phyloP scores from a whole-genome alignment of 1,140 invertebrate species.

The Aphaenogaster ashmeadi region DNA sequence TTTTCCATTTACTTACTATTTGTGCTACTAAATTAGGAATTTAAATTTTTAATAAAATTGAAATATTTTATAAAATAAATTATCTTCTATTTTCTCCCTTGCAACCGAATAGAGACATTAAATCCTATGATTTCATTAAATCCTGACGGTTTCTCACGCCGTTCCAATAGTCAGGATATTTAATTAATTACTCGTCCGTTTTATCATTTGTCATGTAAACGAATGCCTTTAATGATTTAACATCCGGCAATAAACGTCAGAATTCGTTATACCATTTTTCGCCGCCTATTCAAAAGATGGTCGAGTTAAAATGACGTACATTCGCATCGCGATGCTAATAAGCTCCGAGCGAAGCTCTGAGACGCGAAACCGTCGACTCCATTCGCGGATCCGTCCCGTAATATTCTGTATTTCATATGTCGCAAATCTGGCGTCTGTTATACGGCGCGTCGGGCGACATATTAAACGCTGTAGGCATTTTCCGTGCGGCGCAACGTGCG shows the following conservation, averaged over 20 bases:
- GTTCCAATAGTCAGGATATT: background rate
- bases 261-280: background rate
- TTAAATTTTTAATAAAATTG: background rate
- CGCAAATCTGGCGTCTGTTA: constrained; percentile 32
- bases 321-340: constrained; percentile 30
- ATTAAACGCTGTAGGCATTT: constrained; percentile 56
- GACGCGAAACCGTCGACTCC: constrained; percentile 29
- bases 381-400: background rate
- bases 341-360: background rate
- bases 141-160: background rate
- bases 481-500: constrained; percentile 7
- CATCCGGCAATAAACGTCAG: background rate
- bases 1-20: background rate
- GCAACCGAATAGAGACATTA: background rate
- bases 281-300: background rate
- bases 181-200: background rate
- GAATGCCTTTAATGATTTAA: background rate
- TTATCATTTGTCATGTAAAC: background rate
- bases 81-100: background rate
- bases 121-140: background rate
- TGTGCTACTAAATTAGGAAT: background rate
- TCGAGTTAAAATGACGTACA: background rate
- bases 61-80: constrained; percentile 4
- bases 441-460: constrained; percentile 1
- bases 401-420: constrained; percentile 46